Conservation (phyloP, 2,797 vertebrate species). For the Gouania willdenowi region DNA sequence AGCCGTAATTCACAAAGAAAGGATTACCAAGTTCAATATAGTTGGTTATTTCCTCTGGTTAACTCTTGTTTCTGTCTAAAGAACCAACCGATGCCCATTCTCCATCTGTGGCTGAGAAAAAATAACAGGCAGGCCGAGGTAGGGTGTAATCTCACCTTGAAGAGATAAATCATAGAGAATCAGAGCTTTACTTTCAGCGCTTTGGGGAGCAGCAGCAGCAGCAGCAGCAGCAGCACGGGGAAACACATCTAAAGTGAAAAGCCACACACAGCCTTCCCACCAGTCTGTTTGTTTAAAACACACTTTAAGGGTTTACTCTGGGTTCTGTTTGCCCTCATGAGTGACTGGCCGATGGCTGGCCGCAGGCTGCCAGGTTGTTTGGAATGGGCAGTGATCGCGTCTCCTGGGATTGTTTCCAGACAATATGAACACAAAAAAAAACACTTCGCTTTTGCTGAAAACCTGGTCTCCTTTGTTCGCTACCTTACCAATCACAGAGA, state of each 20-base stretch:
- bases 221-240: conserved; percentile 37
- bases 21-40: no score
- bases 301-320: conserved; percentile 53
- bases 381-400: conserved; percentile 37
- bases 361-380: conserved; percentile 29
- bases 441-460: conserved; percentile 8
- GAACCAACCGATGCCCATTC: conserved; percentile 36
- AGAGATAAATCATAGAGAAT: conserved; percentile 69
- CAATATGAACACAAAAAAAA: conserved; percentile 28
- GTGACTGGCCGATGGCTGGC: conserved; percentile 23
- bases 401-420: conserved; percentile 54
- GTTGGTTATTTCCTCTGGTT: conserved; percentile 20
- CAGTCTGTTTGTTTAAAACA: conserved; percentile 61
- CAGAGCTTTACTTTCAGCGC: conserved; percentile 25
- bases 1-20: conserved; percentile 15
- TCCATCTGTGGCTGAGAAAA: conserved; percentile 51
- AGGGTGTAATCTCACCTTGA: conserved; percentile 69
- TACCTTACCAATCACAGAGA: conserved; percentile 14
- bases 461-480: conserved; percentile 30
- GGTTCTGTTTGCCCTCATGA: conserved; percentile 32
- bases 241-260: no score
- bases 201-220: conserved; percentile 21
- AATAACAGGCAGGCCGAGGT: conserved; percentile 58
- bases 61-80: conserved; percentile 40
- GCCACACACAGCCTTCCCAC: conserved; percentile 35